These are phyloP conservation scores for Embidobia sp. DNA, from an alignment of 2,888 invertebrate genomes.

Conservation along the genomic window DNA sequence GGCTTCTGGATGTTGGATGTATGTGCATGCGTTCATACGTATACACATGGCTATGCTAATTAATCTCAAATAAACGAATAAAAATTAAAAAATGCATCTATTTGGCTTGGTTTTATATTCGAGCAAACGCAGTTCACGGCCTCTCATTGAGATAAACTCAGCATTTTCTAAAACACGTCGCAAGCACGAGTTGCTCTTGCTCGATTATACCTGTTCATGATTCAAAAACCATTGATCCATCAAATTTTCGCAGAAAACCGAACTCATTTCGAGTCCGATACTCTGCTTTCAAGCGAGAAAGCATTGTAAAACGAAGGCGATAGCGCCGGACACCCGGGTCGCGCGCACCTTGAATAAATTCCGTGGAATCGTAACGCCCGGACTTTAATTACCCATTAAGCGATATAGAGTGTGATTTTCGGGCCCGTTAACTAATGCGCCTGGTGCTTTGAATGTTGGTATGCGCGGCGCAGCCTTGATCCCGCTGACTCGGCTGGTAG, in stretches of 20 bases:
- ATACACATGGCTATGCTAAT: slow-evolving; percentile 23
- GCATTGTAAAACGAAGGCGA: slow-evolving; percentile 61
- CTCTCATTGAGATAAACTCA: no score
- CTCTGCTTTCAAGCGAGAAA: slow-evolving; percentile 34
- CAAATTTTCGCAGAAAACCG: slow-evolving; percentile 6
- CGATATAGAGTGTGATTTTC: slow-evolving; percentile 76
- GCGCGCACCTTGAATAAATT: slow-evolving; percentile 72
- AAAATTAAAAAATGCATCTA: slow-evolving; percentile 71
- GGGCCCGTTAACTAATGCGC: slow-evolving; percentile 73
- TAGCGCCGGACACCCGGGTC: slow-evolving; percentile 51
- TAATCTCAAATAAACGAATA: slow-evolving; percentile 69
- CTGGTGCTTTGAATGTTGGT: slow-evolving; percentile 67
- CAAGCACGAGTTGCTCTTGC: slow-evolving; percentile 68
- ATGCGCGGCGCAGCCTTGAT: slow-evolving; percentile 51
- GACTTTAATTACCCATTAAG: slow-evolving; percentile 77
- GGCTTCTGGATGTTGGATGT: slow-evolving; percentile 23
- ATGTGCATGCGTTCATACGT: slow-evolving; percentile 17
- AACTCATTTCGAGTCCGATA: neutral
- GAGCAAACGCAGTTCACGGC: slow-evolving; percentile 73
- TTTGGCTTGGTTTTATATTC: slow-evolving; percentile 73
- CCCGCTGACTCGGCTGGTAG: slow-evolving; percentile 24
- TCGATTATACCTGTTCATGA: slow-evolving; percentile 76
- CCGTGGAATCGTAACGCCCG: slow-evolving; percentile 71
- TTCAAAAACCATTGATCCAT: slow-evolving; percentile 67
- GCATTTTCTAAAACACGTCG: neutral